Conservation (phyloP, 2,113 vertebrate genomes). For the Podarcis muralis region DNA sequence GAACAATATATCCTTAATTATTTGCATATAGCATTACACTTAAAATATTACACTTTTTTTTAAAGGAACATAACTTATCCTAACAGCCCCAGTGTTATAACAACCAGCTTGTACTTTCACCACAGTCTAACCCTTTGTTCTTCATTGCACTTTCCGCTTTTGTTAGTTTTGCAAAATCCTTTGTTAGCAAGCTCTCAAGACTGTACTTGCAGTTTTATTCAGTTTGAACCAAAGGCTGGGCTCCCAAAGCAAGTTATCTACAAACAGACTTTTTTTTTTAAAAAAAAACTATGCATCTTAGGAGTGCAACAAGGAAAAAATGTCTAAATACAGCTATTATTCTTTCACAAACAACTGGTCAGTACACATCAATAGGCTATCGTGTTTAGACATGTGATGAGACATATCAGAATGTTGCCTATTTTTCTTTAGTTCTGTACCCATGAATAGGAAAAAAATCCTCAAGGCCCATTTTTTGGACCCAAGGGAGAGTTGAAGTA, state of each 20-base stretch:
- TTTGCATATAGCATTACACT: conserved; percentile 68
- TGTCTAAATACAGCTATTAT: conserved; percentile 41
- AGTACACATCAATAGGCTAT: conserved; percentile 42
- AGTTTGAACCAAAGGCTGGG: conserved; percentile 63
- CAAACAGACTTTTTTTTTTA: conserved; percentile 1
- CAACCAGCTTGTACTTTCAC: conserved; percentile 65
- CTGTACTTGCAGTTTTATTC: conserved; percentile 69
- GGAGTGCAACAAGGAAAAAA: conserved; percentile 47
- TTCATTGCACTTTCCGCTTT: conserved; percentile 64
- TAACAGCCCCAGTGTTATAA: conserved; percentile 61
- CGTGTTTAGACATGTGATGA: conserved; percentile 25
- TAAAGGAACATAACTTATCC: conserved; percentile 69
- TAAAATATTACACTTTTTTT: conserved; percentile 68
- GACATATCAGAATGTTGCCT: rapidly evolving
- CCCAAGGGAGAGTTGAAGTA: neutral
- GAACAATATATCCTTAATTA: conserved; percentile 71
- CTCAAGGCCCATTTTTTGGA: neutral
- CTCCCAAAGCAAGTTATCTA: conserved; percentile 30
- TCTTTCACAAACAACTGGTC: conserved; percentile 57
- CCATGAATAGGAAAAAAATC: neutral
- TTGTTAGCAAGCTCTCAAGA: conserved; percentile 54
- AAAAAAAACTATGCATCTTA: conserved; percentile 1
- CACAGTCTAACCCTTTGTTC: conserved; percentile 65
- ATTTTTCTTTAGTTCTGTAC: neutral
- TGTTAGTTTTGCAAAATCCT: conserved; percentile 68